A percentile compares a stretch with the other conserved stretches of the same genome.
Conservation (phyloP, 2,888 invertebrate species). For the Polyploca ridens region DNA sequence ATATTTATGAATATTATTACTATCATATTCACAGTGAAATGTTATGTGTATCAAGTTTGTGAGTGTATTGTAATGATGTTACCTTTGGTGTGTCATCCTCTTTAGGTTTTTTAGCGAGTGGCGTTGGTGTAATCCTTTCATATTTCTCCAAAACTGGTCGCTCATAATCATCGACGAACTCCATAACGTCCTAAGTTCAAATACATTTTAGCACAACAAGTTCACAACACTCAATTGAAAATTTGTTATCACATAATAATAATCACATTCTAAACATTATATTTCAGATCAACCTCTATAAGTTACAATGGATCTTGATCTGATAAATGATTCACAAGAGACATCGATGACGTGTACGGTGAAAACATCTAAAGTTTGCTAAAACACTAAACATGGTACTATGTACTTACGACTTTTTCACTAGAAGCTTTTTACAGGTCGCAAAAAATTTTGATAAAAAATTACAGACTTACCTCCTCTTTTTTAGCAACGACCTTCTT, state of each 20-base stretch:
- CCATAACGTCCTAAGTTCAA: slow-evolving; percentile 76
- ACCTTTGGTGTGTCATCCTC: slow-evolving; percentile 78
- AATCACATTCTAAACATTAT: slow-evolving; percentile 25
- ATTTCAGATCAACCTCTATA: slow-evolving; percentile 11
- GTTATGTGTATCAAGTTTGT: slow-evolving; percentile 29
- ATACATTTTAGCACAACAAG: slow-evolving; percentile 69
- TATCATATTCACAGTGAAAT: slow-evolving; percentile 8
- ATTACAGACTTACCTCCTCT: slow-evolving; percentile 71
- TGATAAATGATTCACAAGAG: neutral
- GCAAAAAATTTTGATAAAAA: slow-evolving; percentile 20
- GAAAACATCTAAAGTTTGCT: slow-evolving; percentile 4
- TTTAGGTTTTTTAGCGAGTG: slow-evolving; percentile 79
- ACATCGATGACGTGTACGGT: neutral
- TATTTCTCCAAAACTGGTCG: slow-evolving; percentile 90
- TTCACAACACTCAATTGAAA: slow-evolving; percentile 56
- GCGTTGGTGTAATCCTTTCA: slow-evolving; percentile 84
- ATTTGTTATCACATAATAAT: slow-evolving; percentile 27
- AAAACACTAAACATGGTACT: slow-evolving; percentile 20
- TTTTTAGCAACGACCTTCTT: slow-evolving; percentile 80
- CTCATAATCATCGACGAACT: slow-evolving; percentile 90
- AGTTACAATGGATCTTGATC: neutral
- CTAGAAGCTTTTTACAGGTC: slow-evolving; percentile 54
- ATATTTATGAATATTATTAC: slow-evolving; percentile 20
- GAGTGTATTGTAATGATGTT: slow-evolving; percentile 57
- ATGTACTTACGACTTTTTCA: slow-evolving; percentile 15